Base-by-base conservation (phyloP, 2,797 vertebrate species). In the Channallabes apus region DNA sequence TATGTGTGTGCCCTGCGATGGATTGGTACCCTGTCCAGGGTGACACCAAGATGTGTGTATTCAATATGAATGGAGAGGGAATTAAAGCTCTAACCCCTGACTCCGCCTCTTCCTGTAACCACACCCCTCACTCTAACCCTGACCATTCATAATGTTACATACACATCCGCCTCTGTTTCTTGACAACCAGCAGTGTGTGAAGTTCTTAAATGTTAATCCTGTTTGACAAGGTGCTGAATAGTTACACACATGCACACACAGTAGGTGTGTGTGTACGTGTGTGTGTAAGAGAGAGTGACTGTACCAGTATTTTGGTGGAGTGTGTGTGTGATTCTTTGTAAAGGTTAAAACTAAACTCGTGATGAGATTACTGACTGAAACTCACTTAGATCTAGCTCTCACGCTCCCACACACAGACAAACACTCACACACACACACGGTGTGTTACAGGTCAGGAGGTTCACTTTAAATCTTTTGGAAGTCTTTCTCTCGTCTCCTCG, bases 61-160 rank as follows among this genome's bases (percentile, higher is more conserved):
- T 80, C 18, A 14, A 46, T 64, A 46, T 80, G 59, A 80, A 80
- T 46, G 61, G 38, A 65, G 8, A 11, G 38, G 6, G 58, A 32
- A 65, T 80, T 64, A 65, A 80, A 80, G 14, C n/a, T 27, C 18
- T 51, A 80, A 80, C 24, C 7, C 5, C 38, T 80, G 78, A 51
- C 78, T 51, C 78, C 61, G 3, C 78, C 78, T 38, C 61, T 65
- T 80, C 24, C n/a, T 65, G 78, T 80, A 41, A 64, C 59, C 78
- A 80, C 78, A 80, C 61, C 78, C 41, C 38, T 64, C 38, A 65
- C 46, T 46, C 35, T 27, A n/a, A 80, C 24, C n/a, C 2, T 5
- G n/a, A n/a, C 38, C 78, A 80, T 80, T 80, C 61, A 62, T 62
- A 80, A 62, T 9, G n/a, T 80, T 64, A 64, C 29, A 73, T 80